Percentiles rank a stretch among this genome's conserved stretches.
Conservation (phyloP, 2,888 invertebrate genomes). For the Ischnura elegans region DNA sequence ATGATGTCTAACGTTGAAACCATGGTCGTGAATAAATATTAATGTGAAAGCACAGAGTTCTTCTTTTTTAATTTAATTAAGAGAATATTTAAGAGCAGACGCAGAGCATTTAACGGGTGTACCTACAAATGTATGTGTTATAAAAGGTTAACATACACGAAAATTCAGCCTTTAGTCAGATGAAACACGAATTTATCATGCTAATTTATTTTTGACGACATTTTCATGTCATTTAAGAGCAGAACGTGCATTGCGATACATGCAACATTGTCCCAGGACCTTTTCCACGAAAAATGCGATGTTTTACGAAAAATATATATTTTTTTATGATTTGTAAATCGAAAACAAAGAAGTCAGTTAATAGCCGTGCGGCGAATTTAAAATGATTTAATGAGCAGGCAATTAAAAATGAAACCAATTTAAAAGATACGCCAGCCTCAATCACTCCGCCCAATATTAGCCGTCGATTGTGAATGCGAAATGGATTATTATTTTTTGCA, state of each 20-base stretch:
- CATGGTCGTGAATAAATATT: too few species aligned
- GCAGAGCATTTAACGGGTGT: too few species aligned
- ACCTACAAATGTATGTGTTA: too few species aligned
- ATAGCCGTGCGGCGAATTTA: neutral
- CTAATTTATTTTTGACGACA: neutral
- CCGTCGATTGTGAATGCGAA: neutral
- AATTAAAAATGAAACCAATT: constrained; percentile 21
- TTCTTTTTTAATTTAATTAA: too few species aligned
- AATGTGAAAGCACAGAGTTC: too few species aligned
- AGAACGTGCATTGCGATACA: neutral
- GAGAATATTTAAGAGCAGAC: too few species aligned
- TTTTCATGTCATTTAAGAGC: neutral
- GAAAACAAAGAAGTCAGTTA: neutral
- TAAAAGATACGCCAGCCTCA: neutral
- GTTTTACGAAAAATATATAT: too few species aligned
- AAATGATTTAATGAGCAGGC: neutral
- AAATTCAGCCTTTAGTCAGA: too few species aligned
- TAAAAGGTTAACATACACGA: too few species aligned
- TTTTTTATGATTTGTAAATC: neutral
- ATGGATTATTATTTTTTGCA: neutral
- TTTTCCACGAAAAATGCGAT: neutral
- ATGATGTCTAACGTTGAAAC: too few species aligned
- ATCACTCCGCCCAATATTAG: neutral
- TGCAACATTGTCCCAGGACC: neutral
- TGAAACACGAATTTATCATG: too few species aligned